Conservation (phyloP, 2,113 vertebrate genomes). For the Morphnarchus princeps region DNA sequence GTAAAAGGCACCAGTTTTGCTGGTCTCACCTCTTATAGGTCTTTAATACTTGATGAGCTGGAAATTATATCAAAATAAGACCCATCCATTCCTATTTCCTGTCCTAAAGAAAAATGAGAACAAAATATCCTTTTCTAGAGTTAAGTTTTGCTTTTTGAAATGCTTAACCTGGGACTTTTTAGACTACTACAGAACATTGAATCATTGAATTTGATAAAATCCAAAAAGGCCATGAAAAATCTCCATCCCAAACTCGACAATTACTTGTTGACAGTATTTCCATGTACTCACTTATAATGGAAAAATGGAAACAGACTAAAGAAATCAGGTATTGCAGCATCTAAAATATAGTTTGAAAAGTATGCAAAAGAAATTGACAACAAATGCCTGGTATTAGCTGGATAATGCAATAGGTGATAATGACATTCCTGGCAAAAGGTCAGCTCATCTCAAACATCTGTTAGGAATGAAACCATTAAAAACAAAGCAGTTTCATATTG, state of each 20-base stretch:
- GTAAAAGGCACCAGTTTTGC: not conserved
- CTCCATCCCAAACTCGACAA: not conserved
- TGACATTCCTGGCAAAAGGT: constrained; percentile 23
- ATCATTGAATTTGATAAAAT: not conserved
- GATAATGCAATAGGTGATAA: not conserved
- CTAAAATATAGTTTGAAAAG: not conserved
- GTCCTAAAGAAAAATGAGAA: not conserved
- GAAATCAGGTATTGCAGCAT: not conserved
- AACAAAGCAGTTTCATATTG: not conserved
- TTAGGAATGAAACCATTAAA: not conserved
- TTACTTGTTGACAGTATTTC: not conserved
- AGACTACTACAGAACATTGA: not conserved
- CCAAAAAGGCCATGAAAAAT: not conserved
- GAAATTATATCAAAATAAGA: not conserved
- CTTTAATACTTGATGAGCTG: not conserved
- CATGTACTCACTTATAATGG: not conserved
- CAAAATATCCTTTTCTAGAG: not conserved
- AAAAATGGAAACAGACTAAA: not conserved
- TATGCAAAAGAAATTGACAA: not conserved
- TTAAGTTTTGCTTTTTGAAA: not conserved
- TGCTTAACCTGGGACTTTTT: not conserved
- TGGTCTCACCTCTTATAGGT: not conserved
- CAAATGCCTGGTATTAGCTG: not conserved
- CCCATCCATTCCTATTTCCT: not conserved
- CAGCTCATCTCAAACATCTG: constrained; percentile 38